phyloP scores from a whole-genome alignment of 2,888 invertebrate species.

The Tyria jacobaeae region DNA sequence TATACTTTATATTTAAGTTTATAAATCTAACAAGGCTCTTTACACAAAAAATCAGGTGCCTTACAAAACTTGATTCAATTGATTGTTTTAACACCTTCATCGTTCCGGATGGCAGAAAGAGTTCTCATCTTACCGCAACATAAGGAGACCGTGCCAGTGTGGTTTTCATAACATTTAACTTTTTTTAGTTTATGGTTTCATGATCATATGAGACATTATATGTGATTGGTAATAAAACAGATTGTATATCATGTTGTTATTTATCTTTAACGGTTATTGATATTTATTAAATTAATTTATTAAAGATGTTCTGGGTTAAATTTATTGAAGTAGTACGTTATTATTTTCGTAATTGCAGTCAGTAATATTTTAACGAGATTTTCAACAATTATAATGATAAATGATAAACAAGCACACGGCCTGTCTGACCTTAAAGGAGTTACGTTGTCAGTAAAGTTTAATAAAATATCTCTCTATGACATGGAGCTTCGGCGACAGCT shows the following conservation, averaged over 20 bases:
- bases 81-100: constrained; percentile 55
- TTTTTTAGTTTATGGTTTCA: constrained; percentile 51
- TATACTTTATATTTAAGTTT: neutral
- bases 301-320: too few relatives aligned
- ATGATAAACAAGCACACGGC: too few relatives aligned
- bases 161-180: constrained; percentile 59
- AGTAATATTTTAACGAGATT: too few relatives aligned
- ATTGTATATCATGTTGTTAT: neutral
- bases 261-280: too few relatives aligned
- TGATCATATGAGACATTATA: constrained; percentile 22
- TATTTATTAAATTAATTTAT: too few relatives aligned
- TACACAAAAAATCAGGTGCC: constrained; percentile 41
- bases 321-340: too few relatives aligned
- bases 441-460: too few relatives aligned
- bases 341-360: too few relatives aligned
- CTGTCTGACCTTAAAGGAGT: too few relatives aligned
- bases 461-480: too few relatives aligned
- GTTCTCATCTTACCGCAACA: constrained; percentile 59
- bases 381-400: too few relatives aligned
- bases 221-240: neutral
- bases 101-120: constrained; percentile 59
- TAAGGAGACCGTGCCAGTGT: constrained; percentile 60
- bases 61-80: constrained; percentile 52
- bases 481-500: too few relatives aligned
- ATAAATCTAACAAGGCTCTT: constrained; percentile 28